Evolutionary conservation across 2,888 invertebrate species (phyloP).

Genomic region (Lacanobia wlatinum): DNA sequence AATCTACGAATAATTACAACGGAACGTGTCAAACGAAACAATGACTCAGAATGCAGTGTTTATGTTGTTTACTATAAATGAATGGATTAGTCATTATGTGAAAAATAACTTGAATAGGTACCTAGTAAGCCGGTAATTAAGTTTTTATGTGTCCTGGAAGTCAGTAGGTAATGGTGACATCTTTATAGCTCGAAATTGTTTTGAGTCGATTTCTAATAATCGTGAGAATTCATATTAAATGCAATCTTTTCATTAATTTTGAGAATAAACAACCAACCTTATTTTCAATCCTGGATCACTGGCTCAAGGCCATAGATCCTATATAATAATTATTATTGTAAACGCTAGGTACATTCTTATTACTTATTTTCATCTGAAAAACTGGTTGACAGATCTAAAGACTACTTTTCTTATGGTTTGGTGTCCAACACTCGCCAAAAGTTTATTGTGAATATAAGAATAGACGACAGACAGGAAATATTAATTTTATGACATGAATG

Average conservation of each 20-base stretch:
- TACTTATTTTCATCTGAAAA: not conserved
- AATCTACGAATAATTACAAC: not conserved
- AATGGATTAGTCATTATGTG: conserved; percentile 3
- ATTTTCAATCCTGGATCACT: not conserved
- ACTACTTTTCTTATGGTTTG: not conserved
- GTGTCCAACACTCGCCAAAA: not conserved
- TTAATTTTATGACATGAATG: not conserved
- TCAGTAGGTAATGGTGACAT: not conserved
- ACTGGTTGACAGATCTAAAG: not conserved
- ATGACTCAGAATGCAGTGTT: conserved; percentile 1
- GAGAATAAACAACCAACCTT: not conserved
- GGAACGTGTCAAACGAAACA: conserved; percentile 1
- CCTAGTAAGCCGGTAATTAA: not conserved
- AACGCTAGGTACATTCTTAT: not conserved
- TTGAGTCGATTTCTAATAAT: conserved; percentile 1
- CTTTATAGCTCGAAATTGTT: not conserved
- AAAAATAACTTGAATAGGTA: not conserved
- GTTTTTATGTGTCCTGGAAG: conserved; percentile 3
- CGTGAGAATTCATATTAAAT: not conserved
- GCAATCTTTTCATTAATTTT: not conserved
- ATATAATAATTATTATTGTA: not conserved
- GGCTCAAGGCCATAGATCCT: not conserved
- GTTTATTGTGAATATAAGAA: not conserved
- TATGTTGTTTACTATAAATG: conserved; percentile 14
- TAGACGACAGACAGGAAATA: not conserved